Base-by-base conservation (phyloP, 2,113 vertebrate species). In the Chauna torquata region DNA sequence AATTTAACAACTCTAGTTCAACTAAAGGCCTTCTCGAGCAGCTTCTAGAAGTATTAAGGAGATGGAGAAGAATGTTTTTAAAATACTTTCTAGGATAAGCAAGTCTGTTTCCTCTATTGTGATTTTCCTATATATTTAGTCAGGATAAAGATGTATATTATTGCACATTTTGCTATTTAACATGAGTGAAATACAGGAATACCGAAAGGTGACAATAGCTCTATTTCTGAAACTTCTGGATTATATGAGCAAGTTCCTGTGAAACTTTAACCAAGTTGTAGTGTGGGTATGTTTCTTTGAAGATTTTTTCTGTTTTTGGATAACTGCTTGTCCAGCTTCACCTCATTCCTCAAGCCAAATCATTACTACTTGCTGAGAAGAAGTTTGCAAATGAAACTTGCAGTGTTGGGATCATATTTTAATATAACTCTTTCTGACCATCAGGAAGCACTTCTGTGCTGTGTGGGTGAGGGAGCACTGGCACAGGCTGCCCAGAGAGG, bases 1-100 rank as follows among this genome's bases (percentile, higher is more conserved):
- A 88, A 79, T 92, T 92, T 84, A 93, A 86, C 45, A 78, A 44
- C 49, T 79, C 5, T 34, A 89, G 88, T 88, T 96, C 86, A 95
- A 57, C 57, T 64, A 42, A 88, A 93, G 69, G 58, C 65, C 74
- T 85, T 75, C 25, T 52, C 82, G 40, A 82, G 50, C 40, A 81
- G 47, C 69, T 84, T 90, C 69, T 87, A 57, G 77, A 91, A 64
- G 69, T 91, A 91, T 36, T 76, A 57, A 87, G 44, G 44, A 45
- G 54, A 86, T 92, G 17, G 45, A 76, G 81, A 93, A 65, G 34
- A 84, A 61, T 38, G 12, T 52, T 19, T 78, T 88, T 74, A 22
- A 95, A 92, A 22, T 50, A 68, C 16, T 93, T 90, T 32, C 1
- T 6, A 68, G 72, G 55, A 47, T 79, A 88, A 90, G 25, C 19